Evolutionary conservation across 2,113 vertebrate genomes (phyloP).

Genomic region (Leptobrachium ailaonicum): DNA sequence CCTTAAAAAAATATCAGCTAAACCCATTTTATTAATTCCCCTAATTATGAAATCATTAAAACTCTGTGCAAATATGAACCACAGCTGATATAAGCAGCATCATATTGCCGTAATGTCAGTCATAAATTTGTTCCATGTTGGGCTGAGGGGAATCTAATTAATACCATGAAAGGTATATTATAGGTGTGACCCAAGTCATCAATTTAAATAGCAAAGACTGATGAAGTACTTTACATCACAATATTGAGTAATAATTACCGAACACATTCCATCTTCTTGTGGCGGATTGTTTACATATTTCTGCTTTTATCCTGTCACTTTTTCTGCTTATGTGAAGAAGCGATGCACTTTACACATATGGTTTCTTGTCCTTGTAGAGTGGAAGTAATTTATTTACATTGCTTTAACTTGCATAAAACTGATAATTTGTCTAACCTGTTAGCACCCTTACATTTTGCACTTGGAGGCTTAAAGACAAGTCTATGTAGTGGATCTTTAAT

Average conservation of each 20-base stretch:
- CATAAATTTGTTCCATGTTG: slow-evolving; percentile 33
- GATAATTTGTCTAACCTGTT: neutral
- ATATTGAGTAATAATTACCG: slow-evolving; percentile 22
- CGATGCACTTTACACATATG: neutral
- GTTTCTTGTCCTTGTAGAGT: neutral
- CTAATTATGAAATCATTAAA: neutral
- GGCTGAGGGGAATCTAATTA: slow-evolving; percentile 30
- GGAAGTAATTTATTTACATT: slow-evolving; percentile 7
- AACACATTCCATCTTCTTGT: neutral
- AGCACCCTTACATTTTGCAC: neutral
- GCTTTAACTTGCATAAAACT: slow-evolving; percentile 11
- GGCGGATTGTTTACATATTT: neutral
- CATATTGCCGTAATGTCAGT: slow-evolving; percentile 20
- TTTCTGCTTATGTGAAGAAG: slow-evolving; percentile 10
- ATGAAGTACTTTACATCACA: slow-evolving; percentile 18
- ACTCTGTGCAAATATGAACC: neutral
- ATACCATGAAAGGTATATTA: slow-evolving; percentile 43
- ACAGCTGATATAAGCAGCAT: neutral
- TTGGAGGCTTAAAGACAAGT: no score
- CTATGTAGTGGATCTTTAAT: no score
- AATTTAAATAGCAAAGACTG: slow-evolving; percentile 34
- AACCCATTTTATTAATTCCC: no score
- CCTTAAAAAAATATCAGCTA: no score
- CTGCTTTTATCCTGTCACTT: slow-evolving; percentile 16
- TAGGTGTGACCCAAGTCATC: slow-evolving; percentile 35